Base-by-base conservation (phyloP, 2,888 invertebrate species). In the Leucania comma region DNA sequence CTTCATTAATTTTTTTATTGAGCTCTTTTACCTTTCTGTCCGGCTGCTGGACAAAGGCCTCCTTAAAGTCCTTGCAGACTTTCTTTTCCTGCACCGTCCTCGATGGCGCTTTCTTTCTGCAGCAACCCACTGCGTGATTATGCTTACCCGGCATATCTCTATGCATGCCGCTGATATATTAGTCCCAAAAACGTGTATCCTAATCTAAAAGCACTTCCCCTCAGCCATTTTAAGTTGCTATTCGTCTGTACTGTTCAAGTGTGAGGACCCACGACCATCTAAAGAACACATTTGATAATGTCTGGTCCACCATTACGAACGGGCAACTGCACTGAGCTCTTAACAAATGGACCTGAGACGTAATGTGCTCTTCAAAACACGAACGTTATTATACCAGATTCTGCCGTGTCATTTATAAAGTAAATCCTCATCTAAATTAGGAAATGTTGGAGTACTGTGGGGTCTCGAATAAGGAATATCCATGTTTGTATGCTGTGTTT, bases 221-320 rank as follows among this genome's bases (percentile, higher is more conserved):
- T 8, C 22, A 54, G 60, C 12, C 26, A 51, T 81, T 63, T 68
- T 81, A 51, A 81, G 75, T 53, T 35, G 5, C 54, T 2, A 58
- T 24, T 70, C 46, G 38, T 48, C 17, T 12, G 38, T 38, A 29
- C 51, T 57, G 56, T 48, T 54, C 48, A 77, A 78, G 71, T 77
- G 59, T 57, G 56, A 81, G 56, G 29, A 81, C 62, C 72, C 38
- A 71, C 62, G 56, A 70, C 70, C 57, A 62, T 81, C 62, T 81
- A 81, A 78, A 81, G 78, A 70, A 71, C 63, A 71, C 63, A 71
- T 81, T 63, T 51, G 59, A 81, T 78, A 66, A 17, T 24, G 42
- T 35, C 46, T 50, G 57, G 57, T 51, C 42, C 42, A 42, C 51
- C 29, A 65, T 62, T 81, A 66, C 56, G 72, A 71, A 58, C 53